Percentiles rank a stretch among this genome's conserved stretches.
Evolutionary conservation across 2,797 vertebrate genomes (phyloP).

Genomic region (Phrynocephalus forsythii): DNA sequence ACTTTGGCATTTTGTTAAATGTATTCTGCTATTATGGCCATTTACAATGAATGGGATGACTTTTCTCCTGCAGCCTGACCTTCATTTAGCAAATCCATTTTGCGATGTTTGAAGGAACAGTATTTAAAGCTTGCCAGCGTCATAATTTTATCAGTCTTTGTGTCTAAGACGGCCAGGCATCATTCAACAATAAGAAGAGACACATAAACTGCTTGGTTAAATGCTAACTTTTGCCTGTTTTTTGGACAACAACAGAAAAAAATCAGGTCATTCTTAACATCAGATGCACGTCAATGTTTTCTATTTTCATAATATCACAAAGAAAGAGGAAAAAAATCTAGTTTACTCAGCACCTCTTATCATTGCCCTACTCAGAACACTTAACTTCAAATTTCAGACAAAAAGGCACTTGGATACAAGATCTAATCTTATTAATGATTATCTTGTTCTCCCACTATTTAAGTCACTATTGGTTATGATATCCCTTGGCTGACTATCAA

Average conservation of each 20-base stretch:
- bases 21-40: slow-evolving; percentile 17
- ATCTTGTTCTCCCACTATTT: slow-evolving; percentile 54
- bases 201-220: slow-evolving; percentile 11
- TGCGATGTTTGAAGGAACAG: slow-evolving; percentile 8
- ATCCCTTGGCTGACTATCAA: slow-evolving; percentile 60
- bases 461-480: slow-evolving; percentile 58
- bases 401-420: slow-evolving; percentile 52
- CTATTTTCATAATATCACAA: background rate
- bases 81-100: slow-evolving; percentile 36
- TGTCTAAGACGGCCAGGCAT: background rate
- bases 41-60: slow-evolving; percentile 18
- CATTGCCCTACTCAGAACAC: slow-evolving; percentile 32
- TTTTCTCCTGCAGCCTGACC: slow-evolving; percentile 31
- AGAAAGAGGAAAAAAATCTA: background rate
- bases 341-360: background rate
- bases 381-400: slow-evolving; percentile 43
- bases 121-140: slow-evolving; percentile 3
- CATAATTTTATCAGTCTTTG: slow-evolving; percentile 41
- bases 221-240: slow-evolving; percentile 22
- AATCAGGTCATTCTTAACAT: slow-evolving; percentile 16
- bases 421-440: slow-evolving; percentile 54
- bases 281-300: background rate
- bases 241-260: background rate
- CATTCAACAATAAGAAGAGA: slow-evolving; percentile 31
- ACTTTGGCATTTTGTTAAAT: slow-evolving; percentile 40